A percentile compares a stretch with the other conserved stretches of the same genome.
Conservation (phyloP, 2,797 vertebrate species). For the Remorina albescens region DNA sequence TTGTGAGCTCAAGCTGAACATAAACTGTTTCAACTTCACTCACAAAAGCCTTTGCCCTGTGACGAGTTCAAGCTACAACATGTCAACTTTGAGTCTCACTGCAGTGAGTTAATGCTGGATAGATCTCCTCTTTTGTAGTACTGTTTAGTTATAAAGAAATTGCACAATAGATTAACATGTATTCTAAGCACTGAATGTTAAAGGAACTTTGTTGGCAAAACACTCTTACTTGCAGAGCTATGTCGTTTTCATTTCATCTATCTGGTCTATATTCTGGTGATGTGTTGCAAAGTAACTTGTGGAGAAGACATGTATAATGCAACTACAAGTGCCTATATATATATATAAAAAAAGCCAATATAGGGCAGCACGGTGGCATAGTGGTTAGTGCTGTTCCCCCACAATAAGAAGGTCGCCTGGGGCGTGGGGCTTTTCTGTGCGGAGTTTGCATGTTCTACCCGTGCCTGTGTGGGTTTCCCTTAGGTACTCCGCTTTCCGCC, state of each 20-base stretch:
- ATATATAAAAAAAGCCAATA: too few relatives aligned
- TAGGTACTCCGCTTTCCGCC: too few relatives aligned
- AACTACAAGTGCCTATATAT: too few relatives aligned
- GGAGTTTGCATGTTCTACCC: too few relatives aligned
- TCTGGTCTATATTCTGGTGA: background rate
- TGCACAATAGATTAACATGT: background rate
- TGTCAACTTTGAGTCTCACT: background rate
- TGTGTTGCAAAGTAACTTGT: background rate
- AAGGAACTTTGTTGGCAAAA: background rate
- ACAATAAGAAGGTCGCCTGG: too few relatives aligned
- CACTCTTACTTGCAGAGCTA: too few relatives aligned
- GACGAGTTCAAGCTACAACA: conserved; percentile 10
- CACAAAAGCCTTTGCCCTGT: background rate
- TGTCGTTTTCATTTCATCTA: background rate
- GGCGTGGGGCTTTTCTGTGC: too few relatives aligned
- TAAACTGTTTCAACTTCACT: conserved; percentile 28
- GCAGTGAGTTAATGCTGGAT: background rate
- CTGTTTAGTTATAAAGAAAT: background rate
- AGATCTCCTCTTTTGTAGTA: background rate
- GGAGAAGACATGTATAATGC: too few relatives aligned
- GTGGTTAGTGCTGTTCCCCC: too few relatives aligned
- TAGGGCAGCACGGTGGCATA: too few relatives aligned
- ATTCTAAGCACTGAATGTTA: too few relatives aligned
- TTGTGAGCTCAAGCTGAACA: conserved; percentile 18
- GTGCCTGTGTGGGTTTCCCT: too few relatives aligned